A percentile compares a stretch with the other conserved stretches of the same genome.
These are phyloP conservation scores for Bubo scandiacus DNA, from an alignment of 2,113 vertebrate species.

Conservation along the genomic window DNA sequence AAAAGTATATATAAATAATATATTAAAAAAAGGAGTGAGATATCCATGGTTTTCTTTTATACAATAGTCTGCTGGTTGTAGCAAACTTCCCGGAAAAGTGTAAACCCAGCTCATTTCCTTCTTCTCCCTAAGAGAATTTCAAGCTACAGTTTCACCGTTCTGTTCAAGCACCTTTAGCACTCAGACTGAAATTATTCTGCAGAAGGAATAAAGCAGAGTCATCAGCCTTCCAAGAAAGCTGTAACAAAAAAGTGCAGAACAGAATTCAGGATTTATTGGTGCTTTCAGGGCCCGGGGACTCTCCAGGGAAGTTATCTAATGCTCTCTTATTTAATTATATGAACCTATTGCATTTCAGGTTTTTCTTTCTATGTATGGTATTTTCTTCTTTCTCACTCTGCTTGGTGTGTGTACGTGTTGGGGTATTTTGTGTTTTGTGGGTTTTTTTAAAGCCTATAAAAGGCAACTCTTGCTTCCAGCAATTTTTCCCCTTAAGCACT, in stretches of 20 bases:
- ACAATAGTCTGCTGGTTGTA: not conserved
- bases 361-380: not conserved
- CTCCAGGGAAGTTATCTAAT: not conserved
- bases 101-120: not conserved
- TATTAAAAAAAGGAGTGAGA: not conserved
- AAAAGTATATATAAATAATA: not conserved
- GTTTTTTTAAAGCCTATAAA: not conserved
- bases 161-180: not conserved
- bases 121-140: not conserved
- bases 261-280: not conserved
- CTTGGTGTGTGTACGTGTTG: not conserved
- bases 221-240: not conserved
- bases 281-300: not conserved
- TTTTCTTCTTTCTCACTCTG: not conserved
- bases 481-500: not conserved
- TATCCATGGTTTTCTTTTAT: not conserved
- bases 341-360: not conserved
- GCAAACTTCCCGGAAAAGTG: not conserved
- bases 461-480: not conserved
- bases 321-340: not conserved
- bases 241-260: not conserved
- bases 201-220: not conserved
- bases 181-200: not conserved
- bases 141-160: not conserved
- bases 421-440: rapidly evolving